Evolutionary conservation across 2,888 invertebrate species (phyloP).

Genomic region (Lamellibrachia columna): DNA sequence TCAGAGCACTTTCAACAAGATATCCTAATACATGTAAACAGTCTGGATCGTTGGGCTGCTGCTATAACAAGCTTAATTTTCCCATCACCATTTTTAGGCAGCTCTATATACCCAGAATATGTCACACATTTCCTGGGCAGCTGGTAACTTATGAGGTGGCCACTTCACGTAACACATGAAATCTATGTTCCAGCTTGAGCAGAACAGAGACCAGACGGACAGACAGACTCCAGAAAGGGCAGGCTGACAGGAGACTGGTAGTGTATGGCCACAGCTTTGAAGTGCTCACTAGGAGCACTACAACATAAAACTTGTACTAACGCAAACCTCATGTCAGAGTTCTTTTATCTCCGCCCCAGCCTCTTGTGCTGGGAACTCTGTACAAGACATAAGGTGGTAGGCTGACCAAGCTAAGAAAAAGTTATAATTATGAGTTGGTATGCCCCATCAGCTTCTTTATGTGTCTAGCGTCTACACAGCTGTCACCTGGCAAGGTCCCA

Average conservation of each 20-base stretch:
- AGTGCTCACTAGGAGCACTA: background rate
- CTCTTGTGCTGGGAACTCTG: background rate
- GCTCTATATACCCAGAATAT: background rate
- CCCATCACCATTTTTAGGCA: background rate
- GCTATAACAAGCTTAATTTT: background rate
- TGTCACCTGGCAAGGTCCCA: background rate
- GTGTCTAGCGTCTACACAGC: background rate
- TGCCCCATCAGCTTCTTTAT: background rate
- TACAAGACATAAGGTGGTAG: background rate
- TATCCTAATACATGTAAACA: background rate
- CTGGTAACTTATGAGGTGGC: background rate
- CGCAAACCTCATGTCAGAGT: background rate
- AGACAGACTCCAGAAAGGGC: no score
- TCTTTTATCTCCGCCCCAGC: background rate
- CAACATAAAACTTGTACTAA: conserved; percentile 6
- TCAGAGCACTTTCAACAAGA: background rate
- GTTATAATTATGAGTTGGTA: background rate
- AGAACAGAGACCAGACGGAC: background rate
- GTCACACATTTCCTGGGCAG: background rate
- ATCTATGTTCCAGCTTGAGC: background rate
- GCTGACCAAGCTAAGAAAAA: background rate
- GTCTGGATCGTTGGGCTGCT: background rate
- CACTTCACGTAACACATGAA: background rate
- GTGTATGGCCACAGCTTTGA: background rate
- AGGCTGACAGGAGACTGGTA: background rate